These are phyloP conservation scores for Tenodera sinensis DNA, from an alignment of 2,888 invertebrate species.

Conservation along the genomic window DNA sequence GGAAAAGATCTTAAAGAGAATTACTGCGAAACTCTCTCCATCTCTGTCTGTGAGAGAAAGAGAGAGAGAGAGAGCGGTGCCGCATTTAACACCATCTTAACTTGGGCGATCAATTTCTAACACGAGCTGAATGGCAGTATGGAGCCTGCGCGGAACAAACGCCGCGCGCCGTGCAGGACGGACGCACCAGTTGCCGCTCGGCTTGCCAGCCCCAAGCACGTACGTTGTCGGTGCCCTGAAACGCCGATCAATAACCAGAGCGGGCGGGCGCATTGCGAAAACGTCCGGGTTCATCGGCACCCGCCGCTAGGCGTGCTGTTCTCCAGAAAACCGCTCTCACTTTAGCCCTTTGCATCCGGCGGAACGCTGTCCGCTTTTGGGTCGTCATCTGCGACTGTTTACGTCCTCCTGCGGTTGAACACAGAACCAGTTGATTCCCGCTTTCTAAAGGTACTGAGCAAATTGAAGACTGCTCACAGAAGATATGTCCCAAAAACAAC, in stretches of 20 bases:
- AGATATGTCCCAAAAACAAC: no score
- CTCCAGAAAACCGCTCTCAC: no score
- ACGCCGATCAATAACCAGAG: background rate
- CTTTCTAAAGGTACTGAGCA: no score
- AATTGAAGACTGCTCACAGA: no score
- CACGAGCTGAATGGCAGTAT: background rate
- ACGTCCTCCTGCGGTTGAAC: no score
- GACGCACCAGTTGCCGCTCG: background rate
- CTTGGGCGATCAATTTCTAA: background rate
- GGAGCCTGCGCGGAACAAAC: background rate
- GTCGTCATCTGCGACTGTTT: no score
- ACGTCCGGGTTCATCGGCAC: background rate
- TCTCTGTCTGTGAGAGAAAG: background rate
- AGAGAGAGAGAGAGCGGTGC: no score
- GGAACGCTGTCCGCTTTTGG: no score
- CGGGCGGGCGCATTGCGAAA: background rate
- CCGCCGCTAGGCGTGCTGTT: no score
- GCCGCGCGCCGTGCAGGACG: background rate
- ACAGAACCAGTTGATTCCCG: no score
- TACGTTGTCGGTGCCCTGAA: background rate
- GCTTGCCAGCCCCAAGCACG: background rate
- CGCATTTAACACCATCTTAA: background rate
- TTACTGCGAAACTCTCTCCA: background rate
- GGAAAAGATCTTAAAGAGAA: background rate
- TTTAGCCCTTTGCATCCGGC: no score